A percentile compares a stretch with the other conserved stretches of the same genome.
Evolutionary conservation across 2,888 invertebrate genomes (phyloP).

Genomic region (Exocentrus adspersus): DNA sequence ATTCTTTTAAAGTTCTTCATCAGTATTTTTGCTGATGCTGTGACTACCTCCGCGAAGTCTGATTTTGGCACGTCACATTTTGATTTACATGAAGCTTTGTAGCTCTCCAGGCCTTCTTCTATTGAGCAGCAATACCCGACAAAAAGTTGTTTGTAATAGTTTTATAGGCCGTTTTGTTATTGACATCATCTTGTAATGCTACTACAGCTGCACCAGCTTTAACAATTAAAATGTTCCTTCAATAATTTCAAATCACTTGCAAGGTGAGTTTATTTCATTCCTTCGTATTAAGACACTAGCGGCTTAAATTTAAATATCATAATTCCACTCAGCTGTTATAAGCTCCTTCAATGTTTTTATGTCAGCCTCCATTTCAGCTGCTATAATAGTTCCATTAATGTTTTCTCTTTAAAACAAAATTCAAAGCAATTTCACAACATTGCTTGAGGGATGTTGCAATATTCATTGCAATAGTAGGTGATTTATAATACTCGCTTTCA

Average conservation of each 20-base stretch:
- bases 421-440: conserved; percentile 33
- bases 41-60: conserved; percentile 28
- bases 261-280: conserved; percentile 43
- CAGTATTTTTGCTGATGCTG: conserved; percentile 26
- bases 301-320: conserved; percentile 33
- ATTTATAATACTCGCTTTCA: conserved; percentile 18
- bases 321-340: conserved; percentile 33
- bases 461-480: conserved; percentile 30
- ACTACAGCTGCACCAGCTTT: conserved; percentile 15
- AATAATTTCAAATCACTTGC: conserved; percentile 40
- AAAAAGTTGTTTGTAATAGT: conserved; percentile 42
- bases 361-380: conserved; percentile 36
- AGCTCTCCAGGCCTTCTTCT: conserved; percentile 46
- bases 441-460: conserved; percentile 23
- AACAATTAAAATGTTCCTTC: conserved; percentile 26
- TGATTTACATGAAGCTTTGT: too few species aligned
- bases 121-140: conserved; percentile 44
- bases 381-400: conserved; percentile 1
- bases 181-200: conserved; percentile 15
- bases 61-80: too few species aligned
- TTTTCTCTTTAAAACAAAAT: conserved; percentile 23
- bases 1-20: conserved; percentile 35
- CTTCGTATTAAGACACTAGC: conserved; percentile 32
- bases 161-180: conserved; percentile 23
- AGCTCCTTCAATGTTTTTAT: conserved; percentile 45